A percentile compares a stretch with the other conserved stretches of the same genome.
Conservation (phyloP, 2,888 invertebrate species). For the Ceriagrion tenellum region DNA sequence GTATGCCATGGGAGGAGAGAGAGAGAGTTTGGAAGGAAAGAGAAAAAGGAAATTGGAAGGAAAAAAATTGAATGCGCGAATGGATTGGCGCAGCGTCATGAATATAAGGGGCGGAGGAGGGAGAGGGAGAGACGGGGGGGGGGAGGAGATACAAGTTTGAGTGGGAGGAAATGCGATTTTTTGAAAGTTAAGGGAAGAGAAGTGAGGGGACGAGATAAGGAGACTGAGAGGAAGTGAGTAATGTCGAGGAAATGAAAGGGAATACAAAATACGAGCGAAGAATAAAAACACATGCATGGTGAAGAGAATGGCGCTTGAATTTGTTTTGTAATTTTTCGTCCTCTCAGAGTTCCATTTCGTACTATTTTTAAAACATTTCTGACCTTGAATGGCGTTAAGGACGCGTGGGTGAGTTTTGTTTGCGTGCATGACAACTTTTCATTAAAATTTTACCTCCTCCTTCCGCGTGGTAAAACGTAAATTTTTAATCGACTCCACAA, state of each 20-base stretch:
- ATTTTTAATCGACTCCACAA: too few species aligned
- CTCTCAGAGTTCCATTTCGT: neutral
- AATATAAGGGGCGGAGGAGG: neutral
- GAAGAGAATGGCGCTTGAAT: neutral
- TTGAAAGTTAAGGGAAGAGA: neutral
- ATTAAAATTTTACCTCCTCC: too few species aligned
- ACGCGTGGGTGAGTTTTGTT: too few species aligned
- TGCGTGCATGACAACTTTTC: too few species aligned
- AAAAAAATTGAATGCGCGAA: constrained; percentile 20
- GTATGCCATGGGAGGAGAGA: neutral
- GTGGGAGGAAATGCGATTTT: neutral
- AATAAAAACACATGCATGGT: neutral
- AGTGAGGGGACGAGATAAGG: neutral
- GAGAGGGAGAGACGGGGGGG: neutral
- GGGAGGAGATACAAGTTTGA: neutral
- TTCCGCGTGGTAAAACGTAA: too few species aligned
- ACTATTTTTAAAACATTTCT: neutral
- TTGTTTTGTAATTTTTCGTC: neutral
- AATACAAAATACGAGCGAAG: neutral
- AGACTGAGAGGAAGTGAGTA: neutral
- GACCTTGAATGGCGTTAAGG: neutral
- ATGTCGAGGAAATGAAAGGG: neutral
- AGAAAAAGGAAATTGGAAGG: neutral
- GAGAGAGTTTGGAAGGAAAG: neutral
- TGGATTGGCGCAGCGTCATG: constrained; percentile 4